Evolutionary conservation across 2,797 vertebrate genomes (phyloP).

Genomic region (Limnodromus scolopaceus): DNA sequence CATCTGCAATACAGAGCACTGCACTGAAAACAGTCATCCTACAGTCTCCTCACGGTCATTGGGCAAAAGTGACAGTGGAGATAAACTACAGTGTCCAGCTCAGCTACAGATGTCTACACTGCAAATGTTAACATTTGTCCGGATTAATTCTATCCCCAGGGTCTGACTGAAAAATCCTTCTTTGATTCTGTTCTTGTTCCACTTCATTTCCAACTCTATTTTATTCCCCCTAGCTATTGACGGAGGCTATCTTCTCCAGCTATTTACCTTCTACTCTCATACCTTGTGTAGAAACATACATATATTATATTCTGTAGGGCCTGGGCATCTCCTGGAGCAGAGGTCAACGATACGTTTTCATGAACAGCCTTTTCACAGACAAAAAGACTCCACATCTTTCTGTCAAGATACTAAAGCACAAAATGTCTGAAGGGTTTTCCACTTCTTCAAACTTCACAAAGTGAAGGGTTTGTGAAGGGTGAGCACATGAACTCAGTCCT

Average conservation of each 20-base stretch:
- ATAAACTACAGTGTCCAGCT: not conserved
- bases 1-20: not conserved
- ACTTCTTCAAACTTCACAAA: not conserved
- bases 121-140: not conserved
- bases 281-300: not conserved
- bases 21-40: not conserved
- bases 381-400: not conserved
- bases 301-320: not conserved
- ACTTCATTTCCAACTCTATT: not conserved
- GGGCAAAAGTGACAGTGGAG: not conserved
- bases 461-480: too few relatives aligned
- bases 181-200: not conserved
- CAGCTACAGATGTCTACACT: not conserved
- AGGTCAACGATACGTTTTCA: not conserved
- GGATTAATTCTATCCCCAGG: not conserved
- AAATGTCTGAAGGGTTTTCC: not conserved
- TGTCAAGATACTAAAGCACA: not conserved
- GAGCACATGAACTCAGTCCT: fast-evolving
- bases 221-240: not conserved
- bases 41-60: not conserved
- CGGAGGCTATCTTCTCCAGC: not conserved
- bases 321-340: not conserved
- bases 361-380: not conserved
- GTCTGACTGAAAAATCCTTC: not conserved
- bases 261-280: not conserved